Conservation (phyloP, 2,113 vertebrate species). For the Scomber scombrus region DNA sequence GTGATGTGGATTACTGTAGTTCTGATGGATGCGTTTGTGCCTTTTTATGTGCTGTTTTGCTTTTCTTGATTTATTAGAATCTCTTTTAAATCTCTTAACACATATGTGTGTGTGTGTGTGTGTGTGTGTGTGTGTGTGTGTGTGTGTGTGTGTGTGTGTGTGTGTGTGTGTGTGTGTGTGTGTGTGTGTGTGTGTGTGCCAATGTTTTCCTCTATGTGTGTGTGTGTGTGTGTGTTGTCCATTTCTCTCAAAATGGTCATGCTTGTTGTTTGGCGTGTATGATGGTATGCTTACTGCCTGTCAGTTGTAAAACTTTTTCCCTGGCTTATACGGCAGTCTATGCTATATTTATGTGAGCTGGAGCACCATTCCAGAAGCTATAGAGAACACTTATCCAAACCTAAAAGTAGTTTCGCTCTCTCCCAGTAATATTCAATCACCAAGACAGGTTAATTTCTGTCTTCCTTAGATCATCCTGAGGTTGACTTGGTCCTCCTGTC, state of each 20-base stretch:
- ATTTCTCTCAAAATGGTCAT: conserved; percentile 29
- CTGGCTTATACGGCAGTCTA: conserved; percentile 1
- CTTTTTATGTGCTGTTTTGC: conserved; percentile 22
- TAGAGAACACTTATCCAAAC: conserved; percentile 4
- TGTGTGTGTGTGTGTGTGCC: no score
- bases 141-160: no score
- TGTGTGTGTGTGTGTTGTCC: neutral
- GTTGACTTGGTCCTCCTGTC: conserved; percentile 16
- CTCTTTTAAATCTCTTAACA: conserved; percentile 20
- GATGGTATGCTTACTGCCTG: neutral
- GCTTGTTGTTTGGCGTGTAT: conserved; percentile 1
- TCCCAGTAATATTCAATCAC: conserved; percentile 1
- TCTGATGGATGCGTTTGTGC: neutral
- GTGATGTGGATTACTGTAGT: neutral
- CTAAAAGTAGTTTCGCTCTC: conserved; percentile 17
- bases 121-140: neutral
- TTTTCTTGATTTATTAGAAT: conserved; percentile 29
- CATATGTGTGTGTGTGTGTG: neutral
- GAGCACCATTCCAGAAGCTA: neutral
- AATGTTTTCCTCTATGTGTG: no score
- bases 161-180: no score
- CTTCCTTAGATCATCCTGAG: neutral
- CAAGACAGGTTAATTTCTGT: conserved; percentile 6
- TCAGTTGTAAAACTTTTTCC: conserved; percentile 13
- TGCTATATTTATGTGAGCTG: conserved; percentile 16